A percentile compares a stretch with the other conserved stretches of the same genome.
phyloP scores from a whole-genome alignment of 2,113 vertebrate genomes.

The Perca flavescens region DNA sequence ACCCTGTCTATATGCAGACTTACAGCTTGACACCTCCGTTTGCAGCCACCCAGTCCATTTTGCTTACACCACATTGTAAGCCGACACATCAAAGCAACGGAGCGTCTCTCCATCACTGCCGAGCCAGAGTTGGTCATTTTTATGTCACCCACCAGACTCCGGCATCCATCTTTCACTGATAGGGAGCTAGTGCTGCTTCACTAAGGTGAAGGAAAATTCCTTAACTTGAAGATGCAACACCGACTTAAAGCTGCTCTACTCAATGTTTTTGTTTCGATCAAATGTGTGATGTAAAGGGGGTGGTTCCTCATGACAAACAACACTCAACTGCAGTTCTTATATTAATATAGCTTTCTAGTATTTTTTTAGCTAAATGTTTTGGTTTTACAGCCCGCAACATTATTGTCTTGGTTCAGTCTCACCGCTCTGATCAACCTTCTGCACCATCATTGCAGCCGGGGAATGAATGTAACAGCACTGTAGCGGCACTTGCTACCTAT shows the following conservation, averaged over 20 bases:
- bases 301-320: neutral
- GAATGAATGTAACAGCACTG: too few species aligned
- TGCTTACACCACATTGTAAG: slow-evolving; percentile 59
- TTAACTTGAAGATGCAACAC: neutral
- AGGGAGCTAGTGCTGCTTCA: slow-evolving; percentile 12
- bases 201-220: slow-evolving; percentile 33
- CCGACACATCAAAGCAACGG: slow-evolving; percentile 37
- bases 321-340: neutral
- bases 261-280: neutral
- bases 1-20: slow-evolving; percentile 74
- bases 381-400: too few species aligned
- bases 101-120: slow-evolving; percentile 63
- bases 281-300: neutral
- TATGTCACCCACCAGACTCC: slow-evolving; percentile 30
- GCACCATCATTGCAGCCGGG: neutral
- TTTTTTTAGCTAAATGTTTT: neutral
- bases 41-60: slow-evolving; percentile 55
- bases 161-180: slow-evolving; percentile 39
- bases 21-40: slow-evolving; percentile 52
- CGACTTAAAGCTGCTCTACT: neutral
- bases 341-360: too few species aligned
- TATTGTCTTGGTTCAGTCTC: neutral
- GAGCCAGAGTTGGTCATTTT: slow-evolving; percentile 38
- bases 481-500: too few species aligned
- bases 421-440: neutral